Evolutionary conservation across 2,797 vertebrate species (phyloP).

Genomic region (Oreonectes daqikongensis): DNA sequence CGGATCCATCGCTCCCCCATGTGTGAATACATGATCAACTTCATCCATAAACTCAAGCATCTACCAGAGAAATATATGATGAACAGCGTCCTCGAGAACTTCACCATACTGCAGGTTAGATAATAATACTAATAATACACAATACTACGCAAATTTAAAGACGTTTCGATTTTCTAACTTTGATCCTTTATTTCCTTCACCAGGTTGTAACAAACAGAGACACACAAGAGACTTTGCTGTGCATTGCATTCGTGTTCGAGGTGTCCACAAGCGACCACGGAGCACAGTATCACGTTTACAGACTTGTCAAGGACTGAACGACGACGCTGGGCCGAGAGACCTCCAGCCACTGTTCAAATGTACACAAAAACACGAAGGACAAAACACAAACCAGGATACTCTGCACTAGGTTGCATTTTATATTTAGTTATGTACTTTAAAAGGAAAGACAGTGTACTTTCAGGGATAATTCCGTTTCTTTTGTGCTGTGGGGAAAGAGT

Average conservation of each 20-base stretch:
- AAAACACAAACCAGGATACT: conserved; percentile 49
- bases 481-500: conserved; percentile 23
- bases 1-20: conserved; percentile 93
- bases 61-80: conserved; percentile 98
- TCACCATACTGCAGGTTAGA: conserved; percentile 93
- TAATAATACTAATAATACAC: too few relatives aligned
- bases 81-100: conserved; percentile 98
- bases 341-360: conserved; percentile 54
- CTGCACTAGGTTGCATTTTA: conserved; percentile 55
- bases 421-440: conserved; percentile 55
- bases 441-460: conserved; percentile 53
- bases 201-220: conserved; percentile 97
- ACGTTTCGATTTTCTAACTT: not conserved
- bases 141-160: too few relatives aligned
- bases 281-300: conserved; percentile 94
- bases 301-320: conserved; percentile 90
- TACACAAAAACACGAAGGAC: conserved; percentile 46
- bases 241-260: conserved; percentile 95
- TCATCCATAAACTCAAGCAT: conserved; percentile 97
- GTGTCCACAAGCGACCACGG: conserved; percentile 94
- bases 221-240: conserved; percentile 94
- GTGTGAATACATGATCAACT: conserved; percentile 99
- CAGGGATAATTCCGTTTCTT: conserved; percentile 58
- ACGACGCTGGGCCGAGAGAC: conserved; percentile 25
- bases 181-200: conserved; percentile 28